Evolutionary conservation across 2,797 vertebrate species (phyloP).

Genomic region (Podargus strigoides): DNA sequence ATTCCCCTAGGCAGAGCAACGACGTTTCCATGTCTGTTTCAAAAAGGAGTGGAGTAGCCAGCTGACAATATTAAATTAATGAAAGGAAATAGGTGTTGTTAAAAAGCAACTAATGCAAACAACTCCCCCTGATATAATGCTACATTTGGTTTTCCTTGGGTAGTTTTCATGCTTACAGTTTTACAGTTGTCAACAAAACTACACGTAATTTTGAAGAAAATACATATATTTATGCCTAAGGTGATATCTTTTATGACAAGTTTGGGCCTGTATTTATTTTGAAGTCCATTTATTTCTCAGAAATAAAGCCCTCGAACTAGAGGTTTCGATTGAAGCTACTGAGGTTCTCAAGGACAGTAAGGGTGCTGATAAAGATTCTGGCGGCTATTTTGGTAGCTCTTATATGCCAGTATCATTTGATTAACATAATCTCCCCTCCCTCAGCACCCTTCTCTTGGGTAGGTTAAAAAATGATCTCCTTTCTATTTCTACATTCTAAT

Average conservation of each 20-base stretch:
- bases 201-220: background rate
- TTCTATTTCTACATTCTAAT: constrained; percentile 60
- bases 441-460: constrained; percentile 25
- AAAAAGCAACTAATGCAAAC: too few species aligned
- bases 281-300: constrained; percentile 5
- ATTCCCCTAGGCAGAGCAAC: background rate
- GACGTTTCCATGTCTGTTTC: background rate
- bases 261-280: constrained; percentile 4
- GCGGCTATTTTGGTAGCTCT: constrained; percentile 45
- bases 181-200: background rate
- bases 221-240: background rate
- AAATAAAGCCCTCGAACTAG: constrained; percentile 44
- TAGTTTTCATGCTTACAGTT: background rate
- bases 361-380: constrained; percentile 25
- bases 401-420: constrained; percentile 17
- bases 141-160: background rate
- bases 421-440: constrained; percentile 57
- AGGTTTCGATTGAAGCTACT: constrained; percentile 7
- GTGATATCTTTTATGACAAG: background rate
- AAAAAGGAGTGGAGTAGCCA: background rate
- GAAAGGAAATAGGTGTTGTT: too few species aligned
- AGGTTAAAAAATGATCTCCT: constrained; percentile 50
- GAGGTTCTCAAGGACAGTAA: constrained; percentile 31
- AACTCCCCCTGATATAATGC: background rate
- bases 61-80: background rate